Conservation (phyloP, 2,113 vertebrate genomes). For the Lepidothrix coronata region DNA sequence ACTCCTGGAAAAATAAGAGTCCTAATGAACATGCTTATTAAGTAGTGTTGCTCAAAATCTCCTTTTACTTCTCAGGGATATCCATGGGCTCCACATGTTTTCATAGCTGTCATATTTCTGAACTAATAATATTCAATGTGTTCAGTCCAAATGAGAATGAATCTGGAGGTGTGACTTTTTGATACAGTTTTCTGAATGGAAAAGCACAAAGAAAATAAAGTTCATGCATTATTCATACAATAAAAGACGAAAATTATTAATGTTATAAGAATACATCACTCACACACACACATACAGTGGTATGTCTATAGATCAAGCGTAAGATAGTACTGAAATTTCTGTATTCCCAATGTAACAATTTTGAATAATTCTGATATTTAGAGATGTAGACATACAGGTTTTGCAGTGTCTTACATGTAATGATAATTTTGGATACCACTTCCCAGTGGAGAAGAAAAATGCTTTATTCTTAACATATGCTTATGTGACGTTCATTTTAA, state of each 20-base stretch:
- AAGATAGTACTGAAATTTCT: background rate
- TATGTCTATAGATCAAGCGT: background rate
- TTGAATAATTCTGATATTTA: background rate
- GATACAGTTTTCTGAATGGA: conserved; percentile 10
- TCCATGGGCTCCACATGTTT: background rate
- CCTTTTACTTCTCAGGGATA: background rate
- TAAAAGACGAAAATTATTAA: background rate
- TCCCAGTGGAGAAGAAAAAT: background rate
- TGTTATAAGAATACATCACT: background rate
- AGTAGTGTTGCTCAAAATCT: background rate
- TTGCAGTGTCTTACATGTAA: background rate
- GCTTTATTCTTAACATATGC: background rate
- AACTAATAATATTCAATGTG: background rate
- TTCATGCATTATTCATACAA: background rate
- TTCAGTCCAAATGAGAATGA: background rate
- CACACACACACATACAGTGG: accelerated
- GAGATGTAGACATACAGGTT: background rate
- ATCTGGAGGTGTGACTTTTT: background rate
- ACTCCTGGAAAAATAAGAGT: background rate
- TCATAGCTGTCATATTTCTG: background rate
- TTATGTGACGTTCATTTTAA: background rate
- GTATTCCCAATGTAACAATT: background rate
- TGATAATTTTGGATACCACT: background rate
- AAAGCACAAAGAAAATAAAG: background rate
- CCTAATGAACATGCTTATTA: background rate